Percentiles rank a stretch among this genome's conserved stretches.
phyloP scores from a whole-genome alignment of 2,797 vertebrate species.

The Pipistrellus kuhlii region DNA sequence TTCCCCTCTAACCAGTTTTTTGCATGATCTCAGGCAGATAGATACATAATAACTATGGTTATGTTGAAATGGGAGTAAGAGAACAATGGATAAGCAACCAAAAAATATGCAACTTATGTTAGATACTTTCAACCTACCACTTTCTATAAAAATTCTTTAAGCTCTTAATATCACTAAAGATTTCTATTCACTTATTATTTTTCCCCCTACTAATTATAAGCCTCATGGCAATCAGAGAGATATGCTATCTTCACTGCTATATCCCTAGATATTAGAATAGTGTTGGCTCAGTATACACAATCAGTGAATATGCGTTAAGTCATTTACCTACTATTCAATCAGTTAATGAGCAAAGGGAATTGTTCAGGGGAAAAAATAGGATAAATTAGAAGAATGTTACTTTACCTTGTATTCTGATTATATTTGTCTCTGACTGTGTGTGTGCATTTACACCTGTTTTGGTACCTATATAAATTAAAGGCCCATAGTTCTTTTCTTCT shows the following conservation, averaged over 20 bases:
- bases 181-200: constrained; percentile 1
- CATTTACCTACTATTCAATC: neutral
- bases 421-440: neutral
- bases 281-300: neutral
- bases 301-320: neutral
- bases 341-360: neutral
- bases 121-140: neutral
- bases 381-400: neutral
- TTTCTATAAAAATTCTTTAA: neutral
- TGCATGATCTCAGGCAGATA: neutral
- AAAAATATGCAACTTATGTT: neutral
- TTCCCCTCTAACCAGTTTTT: neutral
- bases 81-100: neutral
- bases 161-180: neutral
- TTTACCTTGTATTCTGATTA: neutral
- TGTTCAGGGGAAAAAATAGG: neutral
- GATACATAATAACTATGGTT: neutral
- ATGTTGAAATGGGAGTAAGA: neutral
- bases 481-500: neutral
- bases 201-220: neutral
- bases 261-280: neutral
- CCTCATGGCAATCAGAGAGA: neutral
- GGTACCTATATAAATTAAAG: neutral
- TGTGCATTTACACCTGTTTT: neutral
- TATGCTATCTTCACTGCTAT: neutral